Evolutionary conservation across 1,140 invertebrate species (phyloP), one percentile per base, ranked within the genome.

Genomic region (Temnothorax longispinosus): DNA sequence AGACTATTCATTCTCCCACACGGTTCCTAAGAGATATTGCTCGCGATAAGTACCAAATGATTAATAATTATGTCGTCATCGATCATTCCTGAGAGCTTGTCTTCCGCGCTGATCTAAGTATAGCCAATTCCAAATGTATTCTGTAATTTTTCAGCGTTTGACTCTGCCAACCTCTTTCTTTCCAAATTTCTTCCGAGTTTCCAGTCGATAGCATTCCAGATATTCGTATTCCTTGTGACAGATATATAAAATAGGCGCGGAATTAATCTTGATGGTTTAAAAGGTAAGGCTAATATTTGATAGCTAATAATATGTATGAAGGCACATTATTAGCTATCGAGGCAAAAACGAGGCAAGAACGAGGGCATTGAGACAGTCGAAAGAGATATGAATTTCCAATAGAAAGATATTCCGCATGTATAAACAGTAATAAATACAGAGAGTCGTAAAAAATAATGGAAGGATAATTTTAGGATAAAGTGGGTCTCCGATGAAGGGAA

Each of bases 51-150:
- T 50, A 41, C 27, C 10, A 47, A 72, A 74, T 75, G 54, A 84
- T 84, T 84, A 84, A 84, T 74, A 84, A 84, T 84, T 84, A 84
- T 60, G 54, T 62, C 80, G 80, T 35, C 54, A 60, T 84, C 80
- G 41, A 84, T 84, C 80, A 84, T 60, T 72, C 13, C 47, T 21
- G n/a, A 18, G 35, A 27, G n/a, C 7, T 44, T 32, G 18, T 50
- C 47, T 50, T 54, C 21, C 41, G 11, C n/a, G n/a, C n/a, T 7
- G n/a, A 75, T 84, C 71, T 60, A 74, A 56, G 41, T 82, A 50
- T 60, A 71, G 72, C 60, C 41, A 82, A 72, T 74, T 82, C 2
- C 27, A 27, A 82, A 72, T 72, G 13, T 69, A 44, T 27, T 27
- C 32, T 18, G 27, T 13, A 56, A 58, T 60, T 58, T 82, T 82